Evolutionary conservation across 1,140 invertebrate species (phyloP), one percentile per base, ranked within the genome.

Genomic region (Aleiodes sp.): DNA sequence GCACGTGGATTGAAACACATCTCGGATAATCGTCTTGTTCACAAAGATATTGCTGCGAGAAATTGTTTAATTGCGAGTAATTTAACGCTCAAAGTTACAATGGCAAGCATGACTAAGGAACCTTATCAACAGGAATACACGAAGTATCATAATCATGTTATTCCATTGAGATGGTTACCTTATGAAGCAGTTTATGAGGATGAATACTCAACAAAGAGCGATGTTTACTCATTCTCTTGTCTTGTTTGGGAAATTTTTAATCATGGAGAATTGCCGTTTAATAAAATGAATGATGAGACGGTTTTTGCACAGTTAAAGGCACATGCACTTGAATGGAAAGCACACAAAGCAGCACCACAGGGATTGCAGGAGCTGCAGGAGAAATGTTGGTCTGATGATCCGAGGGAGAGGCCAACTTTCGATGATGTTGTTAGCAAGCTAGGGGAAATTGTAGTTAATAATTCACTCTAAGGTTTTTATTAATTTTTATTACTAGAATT

Each of bases 121-220:
- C 93, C 94, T 0, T 94, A 96, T 78, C 91, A 92, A 35, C 90
- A 91, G 66, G 95, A 97, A 79, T 98, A 98, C 84, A 92, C 88
- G 72, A 93, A 93, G 73, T 88, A 92, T 73, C 89, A 90, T 33
- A 94, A 94, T 77, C 91, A 93, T 81, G 91, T 94, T 72, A 83
- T 81, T 65, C 82, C 80, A 2, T 65, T 84, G 0, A 76, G 96
- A 70, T 98, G 96, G 96, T 78, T 97, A 77, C 93, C 96, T 0
- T 90, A 91, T 16, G 96, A 98, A 83, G 94, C 94, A 1, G 92
- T 96, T 0, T 88, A 94, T 70, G 95, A 97, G 83, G 94, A 96
- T 72, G 95, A 96, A 72, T 97, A 94, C 80, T 96, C 96, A 0
- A 94, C 93, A 3, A 96, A 98, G 80, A 97, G 95, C 80, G 97